Evolutionary conservation across 64 coral and sea anemone species (phyloP).

Genomic region (Stichodactyla helianthus): DNA sequence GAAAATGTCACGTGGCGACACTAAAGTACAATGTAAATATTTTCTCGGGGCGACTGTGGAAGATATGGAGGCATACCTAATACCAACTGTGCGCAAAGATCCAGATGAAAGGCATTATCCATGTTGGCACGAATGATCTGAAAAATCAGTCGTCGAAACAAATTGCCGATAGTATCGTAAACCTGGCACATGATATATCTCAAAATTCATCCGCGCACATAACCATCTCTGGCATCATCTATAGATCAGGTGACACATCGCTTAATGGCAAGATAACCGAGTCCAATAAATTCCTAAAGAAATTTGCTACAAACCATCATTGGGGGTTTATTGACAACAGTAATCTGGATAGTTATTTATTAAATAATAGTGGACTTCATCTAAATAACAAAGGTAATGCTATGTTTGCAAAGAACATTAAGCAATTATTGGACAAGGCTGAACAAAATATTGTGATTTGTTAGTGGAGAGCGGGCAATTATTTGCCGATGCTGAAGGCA

Average conservation of each 20-base stretch:
- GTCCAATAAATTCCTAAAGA: conserved; percentile 29
- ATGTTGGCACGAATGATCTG: conserved; percentile 6
- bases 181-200: too few species aligned
- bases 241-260: too few species aligned
- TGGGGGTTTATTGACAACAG: conserved; percentile 44
- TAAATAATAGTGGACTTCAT: too few species aligned
- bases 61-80: not conserved
- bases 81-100: not conserved
- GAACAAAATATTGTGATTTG: too few species aligned
- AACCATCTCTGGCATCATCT: conserved; percentile 23
- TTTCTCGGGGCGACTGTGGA: not conserved
- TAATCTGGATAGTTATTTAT: conserved; percentile 4
- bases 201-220: not conserved
- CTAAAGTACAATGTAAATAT: not conserved
- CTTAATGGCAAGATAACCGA: conserved; percentile 30
- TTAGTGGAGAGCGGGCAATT: too few species aligned
- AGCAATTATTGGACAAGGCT: too few species aligned
- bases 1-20: not conserved
- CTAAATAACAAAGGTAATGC: too few species aligned
- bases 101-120: conserved; percentile 13
- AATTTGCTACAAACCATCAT: conserved; percentile 21
- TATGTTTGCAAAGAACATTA: too few species aligned
- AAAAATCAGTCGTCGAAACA: too few species aligned
- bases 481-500: too few species aligned
- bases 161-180: too few species aligned